Percentiles rank a stretch among this genome's conserved stretches.
Evolutionary conservation across 1,140 invertebrate species (phyloP).

Genomic region (Contarinia nasturtii): DNA sequence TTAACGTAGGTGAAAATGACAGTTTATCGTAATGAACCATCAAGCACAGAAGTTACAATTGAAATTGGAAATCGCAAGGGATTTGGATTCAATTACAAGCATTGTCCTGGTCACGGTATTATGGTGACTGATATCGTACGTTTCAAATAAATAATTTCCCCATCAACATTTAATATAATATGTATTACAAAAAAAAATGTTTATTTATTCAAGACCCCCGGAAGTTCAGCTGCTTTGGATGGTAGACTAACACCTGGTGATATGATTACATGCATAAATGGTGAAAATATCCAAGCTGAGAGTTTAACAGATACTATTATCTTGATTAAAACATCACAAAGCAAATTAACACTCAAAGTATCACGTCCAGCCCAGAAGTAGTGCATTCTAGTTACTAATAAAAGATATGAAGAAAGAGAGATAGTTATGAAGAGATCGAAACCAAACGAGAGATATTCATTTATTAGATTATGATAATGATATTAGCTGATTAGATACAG

Average conservation of each 20-base stretch:
- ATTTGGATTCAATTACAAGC: slow-evolving; percentile 63
- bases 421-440: too few species aligned
- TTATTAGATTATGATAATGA: too few species aligned
- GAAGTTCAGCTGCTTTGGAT: slow-evolving; percentile 79
- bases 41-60: slow-evolving; percentile 69
- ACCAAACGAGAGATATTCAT: too few species aligned
- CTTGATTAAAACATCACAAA: slow-evolving; percentile 66
- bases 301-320: slow-evolving; percentile 73
- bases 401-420: too few species aligned
- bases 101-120: slow-evolving; percentile 78
- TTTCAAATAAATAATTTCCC: slow-evolving; percentile 7
- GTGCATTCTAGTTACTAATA: too few species aligned
- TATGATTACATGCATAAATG: slow-evolving; percentile 76
- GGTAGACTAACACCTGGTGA: slow-evolving; percentile 85
- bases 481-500: too few species aligned
- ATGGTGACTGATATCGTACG: slow-evolving; percentile 87
- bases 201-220: slow-evolving; percentile 43
- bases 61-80: slow-evolving; percentile 84
- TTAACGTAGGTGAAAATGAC: slow-evolving; percentile 58
- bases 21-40: slow-evolving; percentile 73
- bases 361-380: slow-evolving; percentile 45
- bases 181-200: too few species aligned
- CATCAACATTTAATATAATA: too few species aligned
- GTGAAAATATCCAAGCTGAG: slow-evolving; percentile 61
- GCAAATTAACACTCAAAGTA: slow-evolving; percentile 59